Evolutionary conservation across 2,888 invertebrate species (phyloP).

Genomic region (Nasonia oneida): DNA sequence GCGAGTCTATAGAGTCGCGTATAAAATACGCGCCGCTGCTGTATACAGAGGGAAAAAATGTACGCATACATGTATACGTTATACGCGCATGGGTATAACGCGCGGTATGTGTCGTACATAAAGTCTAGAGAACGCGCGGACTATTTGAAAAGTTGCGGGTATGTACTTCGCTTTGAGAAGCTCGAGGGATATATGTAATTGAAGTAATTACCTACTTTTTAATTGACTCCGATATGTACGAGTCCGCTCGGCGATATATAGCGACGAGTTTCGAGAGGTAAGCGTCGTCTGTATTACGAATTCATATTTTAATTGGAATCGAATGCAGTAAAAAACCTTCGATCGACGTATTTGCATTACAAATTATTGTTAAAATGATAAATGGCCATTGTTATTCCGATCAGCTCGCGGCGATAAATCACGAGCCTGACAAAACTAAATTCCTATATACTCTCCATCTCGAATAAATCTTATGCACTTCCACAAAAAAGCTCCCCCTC

Average conservation of each 20-base stretch:
- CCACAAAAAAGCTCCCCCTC: neutral
- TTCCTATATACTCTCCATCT: neutral
- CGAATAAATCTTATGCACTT: neutral
- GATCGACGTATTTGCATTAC: neutral
- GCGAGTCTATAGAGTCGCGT: conserved; percentile 33
- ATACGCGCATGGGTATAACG: neutral
- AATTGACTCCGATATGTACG: neutral
- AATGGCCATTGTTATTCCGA: neutral
- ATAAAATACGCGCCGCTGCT: neutral
- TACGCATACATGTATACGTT: neutral
- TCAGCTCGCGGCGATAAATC: neutral
- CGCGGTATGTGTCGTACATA: neutral
- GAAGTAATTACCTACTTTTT: conserved; percentile 8
- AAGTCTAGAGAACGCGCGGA: neutral
- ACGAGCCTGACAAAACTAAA: neutral
- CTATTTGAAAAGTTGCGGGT: neutral
- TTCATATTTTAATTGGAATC: neutral
- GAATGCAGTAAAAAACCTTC: too few species aligned
- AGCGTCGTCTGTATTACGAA: neutral
- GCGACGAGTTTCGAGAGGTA: neutral
- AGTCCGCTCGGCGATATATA: neutral
- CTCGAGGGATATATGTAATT: neutral
- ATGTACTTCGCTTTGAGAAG: neutral
- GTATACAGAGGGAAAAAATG: neutral
- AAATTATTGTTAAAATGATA: neutral